Base-by-base conservation (phyloP, 2,113 vertebrate species). In the Cyphomyrus plagiostoma region DNA sequence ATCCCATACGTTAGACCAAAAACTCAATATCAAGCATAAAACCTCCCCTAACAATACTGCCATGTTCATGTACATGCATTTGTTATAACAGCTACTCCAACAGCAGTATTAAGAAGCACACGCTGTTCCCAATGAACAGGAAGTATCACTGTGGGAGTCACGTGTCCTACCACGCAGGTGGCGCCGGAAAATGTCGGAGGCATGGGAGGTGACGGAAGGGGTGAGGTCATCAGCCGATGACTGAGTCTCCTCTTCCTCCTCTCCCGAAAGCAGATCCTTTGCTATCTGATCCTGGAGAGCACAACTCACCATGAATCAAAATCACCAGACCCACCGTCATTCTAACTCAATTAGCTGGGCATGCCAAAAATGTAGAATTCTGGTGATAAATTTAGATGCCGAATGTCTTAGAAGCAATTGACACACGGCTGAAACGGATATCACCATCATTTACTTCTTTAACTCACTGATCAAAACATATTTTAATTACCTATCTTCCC, bases 181-280 rank as follows among this genome's bases (percentile, higher is more conserved):
- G 89, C 92, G 93, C 26, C 92, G 95, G 88, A 98, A 97, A 58
- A 98, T 95, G 92, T 97, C 97, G 0, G 97, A 97, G 8, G 96
- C 94, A 0, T 97, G 97, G 88, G 97, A 97, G 0, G 96, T 97
- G 93, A 98, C 96, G 0, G 97, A 98, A 0, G 96, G 96, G 49
- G 96, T 97, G 93, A 97, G 96, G 90, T 98, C 97, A 0, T 97
- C 97, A 0, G 96, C 95, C 0, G 96, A 97, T 1, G 97, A 96
- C 91, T 96, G 96, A 0, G 95, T 95, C 92, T 97, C 97, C 91
- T 97, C 96, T 90, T 97, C 96, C 92, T 97, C 96, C 92, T 96
- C 96, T 92, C 95, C 97, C 74, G 97, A 96, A 94, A 98, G 97
- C 92, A 98, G 94, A 91, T 97, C 97, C 93, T 97, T 97, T 19